These are phyloP conservation scores for Sebastes reedi DNA, from an alignment of 2,797 vertebrate genomes.

Conservation along the genomic window DNA sequence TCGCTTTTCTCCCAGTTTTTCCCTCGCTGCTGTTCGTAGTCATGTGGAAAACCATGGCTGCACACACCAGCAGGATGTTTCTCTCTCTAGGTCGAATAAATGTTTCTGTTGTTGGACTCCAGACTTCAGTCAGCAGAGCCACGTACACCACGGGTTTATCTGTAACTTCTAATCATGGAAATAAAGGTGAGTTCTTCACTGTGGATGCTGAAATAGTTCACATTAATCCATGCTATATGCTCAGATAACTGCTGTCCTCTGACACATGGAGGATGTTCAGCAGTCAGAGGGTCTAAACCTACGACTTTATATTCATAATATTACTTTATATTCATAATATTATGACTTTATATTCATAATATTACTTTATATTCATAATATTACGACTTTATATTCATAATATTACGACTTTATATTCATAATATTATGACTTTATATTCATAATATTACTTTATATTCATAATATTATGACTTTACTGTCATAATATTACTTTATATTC, in stretches of 20 bases:
- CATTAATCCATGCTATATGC: not conserved
- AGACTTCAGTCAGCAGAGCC: conserved; percentile 20
- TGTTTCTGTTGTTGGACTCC: conserved; percentile 19
- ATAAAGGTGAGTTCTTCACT: conserved; percentile 52
- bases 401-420: fast-evolving
- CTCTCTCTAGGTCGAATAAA: conserved; percentile 69
- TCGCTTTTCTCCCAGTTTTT: not conserved
- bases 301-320: no score
- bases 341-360: no score
- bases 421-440: no score
- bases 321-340: fast-evolving
- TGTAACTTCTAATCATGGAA: conserved; percentile 3
- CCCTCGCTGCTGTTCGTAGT: conserved; percentile 40
- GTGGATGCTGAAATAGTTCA: not conserved
- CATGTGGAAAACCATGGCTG: conserved; percentile 75
- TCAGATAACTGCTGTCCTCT: conserved; percentile 28
- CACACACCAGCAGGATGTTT: conserved; percentile 44
- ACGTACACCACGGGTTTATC: conserved; percentile 52
- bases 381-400: fast-evolving
- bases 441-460: no score
- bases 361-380: no score
- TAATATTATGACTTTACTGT: fast-evolving
- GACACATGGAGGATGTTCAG: not conserved
- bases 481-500: no score
- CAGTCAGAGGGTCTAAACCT: not conserved